Conservation (phyloP, 2,888 invertebrate species). For the Axea sp. region DNA sequence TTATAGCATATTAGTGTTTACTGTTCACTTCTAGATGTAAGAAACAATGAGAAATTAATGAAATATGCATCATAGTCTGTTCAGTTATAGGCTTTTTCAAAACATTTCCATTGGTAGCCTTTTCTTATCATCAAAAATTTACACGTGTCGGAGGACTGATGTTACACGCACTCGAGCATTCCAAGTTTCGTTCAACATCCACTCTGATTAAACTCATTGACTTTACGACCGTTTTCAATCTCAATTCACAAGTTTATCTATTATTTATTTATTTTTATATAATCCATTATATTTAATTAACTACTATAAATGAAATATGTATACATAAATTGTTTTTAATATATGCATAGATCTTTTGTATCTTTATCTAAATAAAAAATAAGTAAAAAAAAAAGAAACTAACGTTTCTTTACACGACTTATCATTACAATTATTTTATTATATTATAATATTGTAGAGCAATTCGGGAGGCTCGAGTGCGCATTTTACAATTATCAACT, state of each 20-base stretch:
- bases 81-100: slow-evolving; percentile 76
- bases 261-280: slow-evolving; percentile 1
- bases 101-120: slow-evolving; percentile 63
- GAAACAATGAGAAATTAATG: slow-evolving; percentile 72
- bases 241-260: slow-evolving; percentile 6
- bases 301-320: slow-evolving; percentile 43
- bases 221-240: slow-evolving; percentile 9
- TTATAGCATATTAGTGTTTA: slow-evolving; percentile 63
- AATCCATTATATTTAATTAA: slow-evolving; percentile 9
- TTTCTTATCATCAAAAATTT: slow-evolving; percentile 72
- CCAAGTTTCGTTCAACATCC: slow-evolving; percentile 36
- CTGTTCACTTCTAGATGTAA: slow-evolving; percentile 62
- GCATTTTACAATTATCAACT: slow-evolving; percentile 44
- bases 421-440: slow-evolving; percentile 26
- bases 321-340: slow-evolving; percentile 35
- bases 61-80: slow-evolving; percentile 72
- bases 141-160: slow-evolving; percentile 66
- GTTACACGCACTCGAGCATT: slow-evolving; percentile 43
- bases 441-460: slow-evolving; percentile 13
- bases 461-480: slow-evolving; percentile 56
- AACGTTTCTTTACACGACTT: slow-evolving; percentile 45
- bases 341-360: slow-evolving; percentile 11
- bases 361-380: slow-evolving; percentile 51
- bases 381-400: slow-evolving; percentile 50
- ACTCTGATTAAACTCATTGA: slow-evolving; percentile 14